Percentiles rank a stretch among this genome's conserved stretches.
Conservation (phyloP, 2,113 vertebrate species). For the Miniopterus natalensis region DNA sequence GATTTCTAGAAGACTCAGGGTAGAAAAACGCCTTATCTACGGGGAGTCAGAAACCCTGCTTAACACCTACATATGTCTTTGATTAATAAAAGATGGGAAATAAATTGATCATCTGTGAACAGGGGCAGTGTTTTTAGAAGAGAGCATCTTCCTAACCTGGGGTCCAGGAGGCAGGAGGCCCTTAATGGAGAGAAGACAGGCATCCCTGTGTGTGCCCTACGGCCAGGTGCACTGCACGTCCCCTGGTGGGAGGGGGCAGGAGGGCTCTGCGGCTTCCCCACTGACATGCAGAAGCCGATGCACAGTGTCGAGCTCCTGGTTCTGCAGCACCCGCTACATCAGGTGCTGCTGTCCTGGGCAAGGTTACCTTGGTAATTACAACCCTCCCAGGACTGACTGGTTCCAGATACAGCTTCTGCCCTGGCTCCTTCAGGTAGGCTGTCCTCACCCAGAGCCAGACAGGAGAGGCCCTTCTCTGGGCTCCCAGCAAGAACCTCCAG, state of each 20-base stretch:
- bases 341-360: not conserved
- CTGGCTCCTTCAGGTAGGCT: not conserved
- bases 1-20: conserved; percentile 4
- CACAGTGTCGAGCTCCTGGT: not conserved
- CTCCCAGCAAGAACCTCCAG: not conserved
- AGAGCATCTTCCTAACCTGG: not conserved
- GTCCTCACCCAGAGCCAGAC: not conserved
- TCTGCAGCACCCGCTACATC: fast-evolving
- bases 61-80: conserved; percentile 38
- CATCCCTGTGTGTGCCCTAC: not conserved
- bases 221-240: fast-evolving
- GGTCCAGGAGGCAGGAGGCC: not conserved
- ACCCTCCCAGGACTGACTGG: not conserved
- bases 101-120: conserved; percentile 24
- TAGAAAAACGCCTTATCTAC: not conserved
- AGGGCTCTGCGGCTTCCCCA: not conserved
- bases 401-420: not conserved
- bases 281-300: not conserved
- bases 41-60: not conserved
- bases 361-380: not conserved
- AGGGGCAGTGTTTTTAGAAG: not conserved
- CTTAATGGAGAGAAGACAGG: not conserved
- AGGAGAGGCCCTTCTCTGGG: not conserved
- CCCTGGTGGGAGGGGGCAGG: not conserved
- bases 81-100: conserved; percentile 54